phyloP scores from a whole-genome alignment of 2,888 invertebrate genomes.

The Heliconius ethilla region DNA sequence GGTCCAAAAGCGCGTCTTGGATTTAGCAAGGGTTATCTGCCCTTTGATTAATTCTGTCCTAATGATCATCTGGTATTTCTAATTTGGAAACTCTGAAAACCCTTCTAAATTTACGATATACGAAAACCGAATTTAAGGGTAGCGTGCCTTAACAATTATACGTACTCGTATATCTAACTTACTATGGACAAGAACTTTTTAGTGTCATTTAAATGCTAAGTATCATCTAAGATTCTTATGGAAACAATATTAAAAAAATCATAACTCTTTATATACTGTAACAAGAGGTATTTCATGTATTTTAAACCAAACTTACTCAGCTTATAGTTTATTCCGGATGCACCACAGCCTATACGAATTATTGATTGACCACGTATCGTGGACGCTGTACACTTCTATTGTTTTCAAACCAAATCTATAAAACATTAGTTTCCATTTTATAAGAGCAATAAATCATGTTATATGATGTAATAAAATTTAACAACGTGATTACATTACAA shows the following conservation, averaged over 20 bases:
- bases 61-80: slow-evolving; percentile 65
- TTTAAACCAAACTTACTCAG: not conserved
- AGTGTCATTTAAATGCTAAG: no score
- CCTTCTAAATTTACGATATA: slow-evolving; percentile 37
- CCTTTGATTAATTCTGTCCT: slow-evolving; percentile 69
- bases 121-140: slow-evolving; percentile 16
- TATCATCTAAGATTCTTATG: no score
- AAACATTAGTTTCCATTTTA: slow-evolving; percentile 15
- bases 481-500: slow-evolving; percentile 17
- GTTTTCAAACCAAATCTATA: slow-evolving; percentile 36
- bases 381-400: slow-evolving; percentile 34
- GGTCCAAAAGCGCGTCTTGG: slow-evolving; percentile 59
- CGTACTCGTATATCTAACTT: no score
- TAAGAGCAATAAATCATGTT: slow-evolving; percentile 33
- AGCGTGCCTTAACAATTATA: not conserved
- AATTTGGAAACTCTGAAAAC: slow-evolving; percentile 60
- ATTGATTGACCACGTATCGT: slow-evolving; percentile 32
- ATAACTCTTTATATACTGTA: no score
- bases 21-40: slow-evolving; percentile 62
- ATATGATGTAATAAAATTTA: slow-evolving; percentile 28
- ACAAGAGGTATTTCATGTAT: no score
- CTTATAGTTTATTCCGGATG: slow-evolving; percentile 7
- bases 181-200: no score
- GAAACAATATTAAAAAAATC: no score
- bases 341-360: slow-evolving; percentile 40